Conservation (phyloP, 1,140 invertebrate genomes). For the Trichonephila inaurata region DNA sequence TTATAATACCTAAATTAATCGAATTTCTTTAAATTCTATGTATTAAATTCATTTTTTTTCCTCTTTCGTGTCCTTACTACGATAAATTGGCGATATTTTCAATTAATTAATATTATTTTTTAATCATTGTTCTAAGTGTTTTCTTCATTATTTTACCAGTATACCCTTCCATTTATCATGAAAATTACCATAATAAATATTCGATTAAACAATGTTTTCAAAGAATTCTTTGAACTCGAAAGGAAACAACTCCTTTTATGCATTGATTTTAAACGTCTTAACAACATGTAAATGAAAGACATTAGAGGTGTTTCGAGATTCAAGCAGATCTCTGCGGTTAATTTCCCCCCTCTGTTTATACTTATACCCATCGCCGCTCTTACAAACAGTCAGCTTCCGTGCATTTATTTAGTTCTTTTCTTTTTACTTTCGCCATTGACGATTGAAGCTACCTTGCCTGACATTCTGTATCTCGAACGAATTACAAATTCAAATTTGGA, state of each 20-base stretch:
- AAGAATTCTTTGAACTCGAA: neutral
- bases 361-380: neutral
- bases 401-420: neutral
- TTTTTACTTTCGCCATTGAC: neutral
- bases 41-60: too few relatives aligned
- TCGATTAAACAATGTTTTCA: neutral
- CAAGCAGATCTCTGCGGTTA: neutral
- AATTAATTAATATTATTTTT: too few relatives aligned
- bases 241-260: neutral
- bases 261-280: neutral
- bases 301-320: neutral
- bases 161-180: too few relatives aligned
- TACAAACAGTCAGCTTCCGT: neutral
- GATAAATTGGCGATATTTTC: too few relatives aligned
- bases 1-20: too few relatives aligned
- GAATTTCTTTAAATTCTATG: too few relatives aligned
- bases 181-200: neutral
- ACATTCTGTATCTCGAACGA: conserved; percentile 38
- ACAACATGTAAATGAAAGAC: neutral
- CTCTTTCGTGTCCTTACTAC: too few relatives aligned
- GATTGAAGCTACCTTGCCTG: conserved; percentile 15
- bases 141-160: too few relatives aligned
- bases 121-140: too few relatives aligned
- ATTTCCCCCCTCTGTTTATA: neutral
- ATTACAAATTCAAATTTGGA: conserved; percentile 47